These are phyloP conservation scores for Stomatorhinus walkeri DNA, from an alignment of 2,797 vertebrate species.

Conservation along the genomic window DNA sequence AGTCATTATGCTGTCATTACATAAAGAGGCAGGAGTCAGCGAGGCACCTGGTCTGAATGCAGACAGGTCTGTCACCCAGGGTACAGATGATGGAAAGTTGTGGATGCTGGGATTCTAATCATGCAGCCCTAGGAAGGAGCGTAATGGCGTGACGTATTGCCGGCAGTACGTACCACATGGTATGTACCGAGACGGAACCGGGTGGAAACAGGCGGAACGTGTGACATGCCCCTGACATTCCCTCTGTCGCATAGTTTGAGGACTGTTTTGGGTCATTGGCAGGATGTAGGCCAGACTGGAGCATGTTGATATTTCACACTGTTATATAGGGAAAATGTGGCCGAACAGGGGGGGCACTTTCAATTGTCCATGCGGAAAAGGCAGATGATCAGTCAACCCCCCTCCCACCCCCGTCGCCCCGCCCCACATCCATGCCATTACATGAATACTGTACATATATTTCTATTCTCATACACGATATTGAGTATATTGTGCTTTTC, in stretches of 20 bases:
- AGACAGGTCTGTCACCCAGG: conserved; percentile 23
- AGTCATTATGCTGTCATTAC: conserved; percentile 32
- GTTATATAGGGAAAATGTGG: background rate
- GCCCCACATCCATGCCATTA: background rate
- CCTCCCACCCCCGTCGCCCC: background rate
- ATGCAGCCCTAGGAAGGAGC: background rate
- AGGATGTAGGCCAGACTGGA: background rate
- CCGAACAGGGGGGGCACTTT: background rate
- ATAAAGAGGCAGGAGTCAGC: conserved; percentile 24
- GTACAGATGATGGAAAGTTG: conserved; percentile 17
- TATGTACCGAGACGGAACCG: background rate
- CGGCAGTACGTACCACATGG: background rate
- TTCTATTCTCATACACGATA: background rate
- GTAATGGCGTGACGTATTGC: background rate
- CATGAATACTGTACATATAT: background rate
- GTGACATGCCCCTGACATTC: background rate
- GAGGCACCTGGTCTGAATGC: conserved; percentile 18
- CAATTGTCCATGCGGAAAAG: background rate
- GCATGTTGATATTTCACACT: background rate
- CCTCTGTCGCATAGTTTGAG: background rate
- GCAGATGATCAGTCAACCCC: background rate
- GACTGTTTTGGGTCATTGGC: background rate
- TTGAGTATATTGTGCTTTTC: background rate
- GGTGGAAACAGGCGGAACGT: background rate
- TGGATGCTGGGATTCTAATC: conserved; percentile 26